Conservation (phyloP, 2,113 vertebrate genomes). For the Bubo scandiacus region DNA sequence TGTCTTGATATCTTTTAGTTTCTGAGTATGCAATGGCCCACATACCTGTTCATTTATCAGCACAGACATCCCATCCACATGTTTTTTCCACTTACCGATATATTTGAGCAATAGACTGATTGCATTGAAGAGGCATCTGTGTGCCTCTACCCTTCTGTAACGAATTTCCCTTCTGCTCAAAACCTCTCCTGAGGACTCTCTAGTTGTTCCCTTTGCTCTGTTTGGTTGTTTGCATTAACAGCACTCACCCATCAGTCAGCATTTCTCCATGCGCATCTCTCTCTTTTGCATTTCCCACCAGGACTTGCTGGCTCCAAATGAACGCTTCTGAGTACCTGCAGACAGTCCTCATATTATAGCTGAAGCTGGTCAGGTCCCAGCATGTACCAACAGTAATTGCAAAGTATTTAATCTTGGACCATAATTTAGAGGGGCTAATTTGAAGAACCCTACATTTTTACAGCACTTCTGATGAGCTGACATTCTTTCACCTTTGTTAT, state of each 20-base stretch:
- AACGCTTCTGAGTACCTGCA: background rate
- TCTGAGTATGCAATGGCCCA: background rate
- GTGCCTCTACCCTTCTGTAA: background rate
- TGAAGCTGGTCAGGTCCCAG: background rate
- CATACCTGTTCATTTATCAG: background rate
- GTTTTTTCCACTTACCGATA: background rate
- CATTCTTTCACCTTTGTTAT: background rate
- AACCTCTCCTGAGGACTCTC: background rate
- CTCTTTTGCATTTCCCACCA: background rate
- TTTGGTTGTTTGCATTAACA: background rate
- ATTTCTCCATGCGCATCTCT: fast-evolving
- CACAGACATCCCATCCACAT: background rate
- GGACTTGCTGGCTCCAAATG: background rate
- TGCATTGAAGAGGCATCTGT: background rate
- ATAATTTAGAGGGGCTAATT: background rate
- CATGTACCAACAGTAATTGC: background rate
- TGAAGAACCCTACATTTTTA: background rate
- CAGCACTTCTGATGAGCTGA: background rate
- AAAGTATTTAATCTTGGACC: background rate
- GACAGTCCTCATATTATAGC: background rate
- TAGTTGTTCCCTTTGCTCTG: background rate
- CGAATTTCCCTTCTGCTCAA: background rate
- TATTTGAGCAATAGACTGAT: background rate
- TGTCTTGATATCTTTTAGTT: background rate
- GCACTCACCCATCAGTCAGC: background rate